Evolutionary conservation across 1,140 invertebrate species (phyloP), one percentile per base, ranked within the genome.

Genomic region (Dufourea novaeangliae): DNA sequence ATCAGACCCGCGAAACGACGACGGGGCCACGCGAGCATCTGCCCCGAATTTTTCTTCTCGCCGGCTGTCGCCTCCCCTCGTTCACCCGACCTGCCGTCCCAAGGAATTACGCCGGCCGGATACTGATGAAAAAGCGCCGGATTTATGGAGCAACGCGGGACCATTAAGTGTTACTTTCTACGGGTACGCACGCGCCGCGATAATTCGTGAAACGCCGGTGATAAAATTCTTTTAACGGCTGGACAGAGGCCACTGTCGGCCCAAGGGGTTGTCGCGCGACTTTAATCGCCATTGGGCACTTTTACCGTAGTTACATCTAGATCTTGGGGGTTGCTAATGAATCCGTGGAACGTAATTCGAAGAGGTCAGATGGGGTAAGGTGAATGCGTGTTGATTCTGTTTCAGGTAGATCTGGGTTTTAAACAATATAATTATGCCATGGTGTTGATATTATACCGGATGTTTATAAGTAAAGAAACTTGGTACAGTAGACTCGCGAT

Each of bases 21-120:
- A 67, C 34, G 50, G 46, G 56, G 25, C 39, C 37, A 37, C 50
- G 22, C 39, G 66, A 44, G 68, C 82, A 80, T 84, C 73, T 84
- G 78, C 72, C 66, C n/a, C 32, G 8, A 69, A 84, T 76, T 84
- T 80, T 78, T 80, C 78, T 69, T 75, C 41, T 41, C 44, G 32
- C 54, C 34, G 29, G 22, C 25, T 67, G 14, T 11, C 20, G 2
- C 41, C 11, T 46, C 20, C 41, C 20, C 41, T 2, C 41, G 3
- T 20, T 20, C 20, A 14, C 3, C 6, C 41, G 41, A 29, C 12
- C 32, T 39, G 25, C 56, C 44, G 72, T 46, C 41, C 62, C 62
- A 25, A 41, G 71, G 57, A 79, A 79, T 79, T 74, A 74, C 54
- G 52, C 34, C 44, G 61, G 41, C 61, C 41, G 52, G 32, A 1